Base-by-base conservation (phyloP, 64 coral and sea anemone species). In the Dendrophyllia cribrosa region DNA sequence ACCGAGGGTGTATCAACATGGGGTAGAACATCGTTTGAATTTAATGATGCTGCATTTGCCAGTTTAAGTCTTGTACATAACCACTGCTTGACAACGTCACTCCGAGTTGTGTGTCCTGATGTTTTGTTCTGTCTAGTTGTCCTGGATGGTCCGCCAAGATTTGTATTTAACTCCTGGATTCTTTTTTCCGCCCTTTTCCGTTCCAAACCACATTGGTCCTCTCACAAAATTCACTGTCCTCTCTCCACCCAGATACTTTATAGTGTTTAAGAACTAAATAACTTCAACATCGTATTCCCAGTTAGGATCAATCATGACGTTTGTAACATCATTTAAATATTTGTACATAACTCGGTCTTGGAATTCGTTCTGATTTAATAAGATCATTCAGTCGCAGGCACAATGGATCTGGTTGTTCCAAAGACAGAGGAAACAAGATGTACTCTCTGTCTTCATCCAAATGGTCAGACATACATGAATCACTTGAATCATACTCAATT, bases 231-330 rank as follows among this genome's bases (percentile, higher is more conserved):
- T 86, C 25, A 87, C 81, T n/a, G 73, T 90, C 79, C 88, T 90
- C 68, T 64, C 93, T 21, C 83, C 91, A 83, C 86, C 93, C 24
- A 90, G 81, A 74, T 91, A 56, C 79, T 91, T 79, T 17, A 95
- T 86, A 43, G 93, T 91, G 88, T 95, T 95, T 51, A 91, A 91
- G 56, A 95, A 95, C 59, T 92, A 51, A 14, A 83, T 79, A 6
- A 92, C 51, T 12, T 83, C 58, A 9, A 72, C 65, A 72, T 83
- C 89, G 75, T 56, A 83, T 44, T 73, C 59, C 25, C 85, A 79
- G 64, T 83, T 20, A 46, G 17, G 60, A 72, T 92, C 69, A 61
- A 72, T 92, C 78, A 62, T 56, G 9, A 65, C 26, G 43, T 82
- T 53, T 64, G 59, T 56, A 51, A 92, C 72, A 26, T 74, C 64